Evolutionary conservation across 2,797 vertebrate species (phyloP).

Genomic region (Phalloptychus januarius): DNA sequence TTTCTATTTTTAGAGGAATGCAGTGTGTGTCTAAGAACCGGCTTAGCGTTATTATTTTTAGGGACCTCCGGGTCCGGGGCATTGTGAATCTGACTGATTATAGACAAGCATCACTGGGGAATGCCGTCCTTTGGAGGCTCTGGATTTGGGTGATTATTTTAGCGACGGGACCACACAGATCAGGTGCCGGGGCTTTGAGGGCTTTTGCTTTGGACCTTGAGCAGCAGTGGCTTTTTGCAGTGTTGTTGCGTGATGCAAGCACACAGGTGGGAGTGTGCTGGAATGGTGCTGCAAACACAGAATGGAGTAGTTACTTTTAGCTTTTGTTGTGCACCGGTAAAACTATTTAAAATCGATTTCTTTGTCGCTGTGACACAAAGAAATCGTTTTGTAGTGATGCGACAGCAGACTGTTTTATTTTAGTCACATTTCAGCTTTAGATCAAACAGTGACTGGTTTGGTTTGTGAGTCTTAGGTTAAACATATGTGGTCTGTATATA

Average conservation of each 20-base stretch:
- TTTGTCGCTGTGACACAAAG: background rate
- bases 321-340: background rate
- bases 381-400: background rate
- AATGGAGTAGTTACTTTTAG: background rate
- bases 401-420: background rate
- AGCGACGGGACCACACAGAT: conserved; percentile 3
- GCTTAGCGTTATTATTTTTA: conserved; percentile 56
- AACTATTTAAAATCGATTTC: background rate
- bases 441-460: background rate
- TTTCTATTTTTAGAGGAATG: conserved; percentile 38
- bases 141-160: conserved; percentile 39
- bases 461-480: background rate
- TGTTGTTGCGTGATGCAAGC: conserved; percentile 9
- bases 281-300: conserved; percentile 21
- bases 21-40: conserved; percentile 28
- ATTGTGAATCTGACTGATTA: conserved; percentile 33
- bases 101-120: conserved; percentile 36
- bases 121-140: conserved; percentile 8
- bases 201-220: conserved; percentile 27
- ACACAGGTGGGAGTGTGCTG: background rate
- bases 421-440: background rate
- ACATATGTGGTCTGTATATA: background rate
- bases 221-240: conserved; percentile 26
- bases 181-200: conserved; percentile 40
- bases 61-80: conserved; percentile 10